Conservation (phyloP, 1,140 invertebrate species). For the Hyles vespertilio region DNA sequence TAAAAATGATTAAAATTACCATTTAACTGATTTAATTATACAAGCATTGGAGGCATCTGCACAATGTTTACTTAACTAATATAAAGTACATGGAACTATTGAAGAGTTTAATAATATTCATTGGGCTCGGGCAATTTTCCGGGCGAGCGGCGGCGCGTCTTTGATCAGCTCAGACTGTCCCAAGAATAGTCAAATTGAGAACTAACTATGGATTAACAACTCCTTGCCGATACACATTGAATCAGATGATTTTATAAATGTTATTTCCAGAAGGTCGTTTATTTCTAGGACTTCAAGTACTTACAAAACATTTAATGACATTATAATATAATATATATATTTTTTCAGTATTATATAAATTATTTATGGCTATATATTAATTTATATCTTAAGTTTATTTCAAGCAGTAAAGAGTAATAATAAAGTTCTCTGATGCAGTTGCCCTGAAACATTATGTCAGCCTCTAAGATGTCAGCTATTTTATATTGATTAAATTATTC, state of each 20-base stretch:
- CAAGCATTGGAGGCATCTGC: conserved; percentile 1
- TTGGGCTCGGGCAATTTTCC: conserved; percentile 73
- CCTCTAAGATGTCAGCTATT: too few relatives aligned
- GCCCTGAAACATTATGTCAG: too few relatives aligned
- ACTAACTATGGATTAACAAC: conserved; percentile 53
- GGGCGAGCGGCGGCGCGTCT: conserved; percentile 65
- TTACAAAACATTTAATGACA: too few relatives aligned
- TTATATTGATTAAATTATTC: too few relatives aligned
- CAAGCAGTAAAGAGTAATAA: too few relatives aligned
- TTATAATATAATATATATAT: too few relatives aligned
- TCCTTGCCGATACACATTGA: conserved; percentile 24
- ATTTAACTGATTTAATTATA: neutral
- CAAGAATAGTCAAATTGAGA: conserved; percentile 60
- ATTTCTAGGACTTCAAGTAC: too few relatives aligned
- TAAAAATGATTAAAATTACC: too few relatives aligned
- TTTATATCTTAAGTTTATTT: too few relatives aligned
- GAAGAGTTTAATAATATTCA: conserved; percentile 76
- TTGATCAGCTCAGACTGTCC: conserved; percentile 62
- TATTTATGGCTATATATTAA: too few relatives aligned
- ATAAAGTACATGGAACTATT: conserved; percentile 68
- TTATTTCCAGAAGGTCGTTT: conserved; percentile 5
- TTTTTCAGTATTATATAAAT: too few relatives aligned
- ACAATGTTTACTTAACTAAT: conserved; percentile 46
- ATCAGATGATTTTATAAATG: conserved; percentile 26
- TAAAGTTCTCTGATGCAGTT: too few relatives aligned